Evolutionary conservation across 2,888 invertebrate species (phyloP).

Genomic region (Phytoseiulus persimilis): DNA sequence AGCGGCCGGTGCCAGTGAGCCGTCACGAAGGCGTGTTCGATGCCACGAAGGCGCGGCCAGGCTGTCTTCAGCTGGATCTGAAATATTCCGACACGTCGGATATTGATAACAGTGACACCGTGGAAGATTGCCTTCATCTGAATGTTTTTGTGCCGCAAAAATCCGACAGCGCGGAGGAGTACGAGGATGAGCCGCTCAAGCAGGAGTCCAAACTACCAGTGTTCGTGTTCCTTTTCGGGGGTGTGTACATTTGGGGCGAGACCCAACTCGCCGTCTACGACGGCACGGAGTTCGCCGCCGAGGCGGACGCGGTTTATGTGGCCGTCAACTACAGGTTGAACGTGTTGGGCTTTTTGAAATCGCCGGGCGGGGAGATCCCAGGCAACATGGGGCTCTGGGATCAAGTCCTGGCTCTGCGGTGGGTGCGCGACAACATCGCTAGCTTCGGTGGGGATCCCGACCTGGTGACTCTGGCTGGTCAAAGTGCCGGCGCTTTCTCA

Average conservation of each 20-base stretch:
- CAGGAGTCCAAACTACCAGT: background rate
- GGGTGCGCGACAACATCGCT: constrained; percentile 22
- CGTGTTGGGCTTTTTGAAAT: constrained; percentile 24
- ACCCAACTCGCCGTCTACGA: constrained; percentile 7
- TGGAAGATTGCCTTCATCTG: constrained; percentile 20
- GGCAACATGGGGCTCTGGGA: constrained; percentile 31
- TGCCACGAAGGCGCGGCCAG: background rate
- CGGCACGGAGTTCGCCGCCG: constrained; percentile 23
- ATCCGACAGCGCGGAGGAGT: constrained; percentile 30
- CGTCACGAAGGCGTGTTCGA: background rate
- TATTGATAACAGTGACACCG: constrained; percentile 11
- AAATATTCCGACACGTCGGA: background rate
- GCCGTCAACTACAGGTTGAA: constrained; percentile 19
- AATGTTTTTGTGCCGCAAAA: constrained; percentile 9
- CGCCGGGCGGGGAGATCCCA: background rate
- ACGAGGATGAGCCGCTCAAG: background rate
- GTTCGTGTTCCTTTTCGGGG: constrained; percentile 19
- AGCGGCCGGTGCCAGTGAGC: background rate
- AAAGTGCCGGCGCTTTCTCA: constrained; percentile 58
- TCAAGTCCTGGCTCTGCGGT: background rate
- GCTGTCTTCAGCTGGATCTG: constrained; percentile 23
- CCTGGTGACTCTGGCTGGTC: background rate
- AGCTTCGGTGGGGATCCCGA: constrained; percentile 17
- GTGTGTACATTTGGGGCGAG: constrained; percentile 25
- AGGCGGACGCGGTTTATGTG: constrained; percentile 22